Evolutionary conservation across 2,888 invertebrate species (phyloP).

Genomic region (Branchinecta sandiegonensis): DNA sequence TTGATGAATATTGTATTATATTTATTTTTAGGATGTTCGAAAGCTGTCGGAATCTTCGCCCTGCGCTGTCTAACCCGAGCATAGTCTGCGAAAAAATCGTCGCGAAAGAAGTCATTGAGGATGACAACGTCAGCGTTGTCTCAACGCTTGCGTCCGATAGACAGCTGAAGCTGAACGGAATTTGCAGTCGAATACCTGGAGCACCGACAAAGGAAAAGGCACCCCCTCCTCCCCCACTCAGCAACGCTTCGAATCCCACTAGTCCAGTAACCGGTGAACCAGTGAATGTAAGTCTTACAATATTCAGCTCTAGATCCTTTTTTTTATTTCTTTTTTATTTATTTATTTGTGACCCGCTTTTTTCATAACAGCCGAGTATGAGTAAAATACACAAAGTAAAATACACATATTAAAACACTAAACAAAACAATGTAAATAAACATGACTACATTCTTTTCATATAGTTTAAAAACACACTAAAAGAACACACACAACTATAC

Average conservation of each 20-base stretch:
- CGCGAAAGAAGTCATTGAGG: background rate
- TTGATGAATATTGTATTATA: background rate
- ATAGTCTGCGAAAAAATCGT: background rate
- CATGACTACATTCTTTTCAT: too few relatives aligned
- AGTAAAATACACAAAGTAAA: too few relatives aligned
- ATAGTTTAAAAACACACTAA: too few relatives aligned
- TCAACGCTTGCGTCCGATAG: background rate
- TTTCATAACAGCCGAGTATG: too few relatives aligned
- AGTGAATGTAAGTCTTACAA: background rate
- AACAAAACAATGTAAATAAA: too few relatives aligned
- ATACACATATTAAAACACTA: too few relatives aligned
- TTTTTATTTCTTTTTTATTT: too few relatives aligned
- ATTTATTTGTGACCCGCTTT: too few relatives aligned
- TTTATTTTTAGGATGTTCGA: background rate
- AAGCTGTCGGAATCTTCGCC: background rate
- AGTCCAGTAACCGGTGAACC: background rate
- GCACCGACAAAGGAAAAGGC: background rate
- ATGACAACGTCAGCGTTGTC: background rate
- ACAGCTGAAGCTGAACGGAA: conserved; percentile 1
- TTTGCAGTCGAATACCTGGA: background rate
- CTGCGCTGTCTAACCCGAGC: background rate
- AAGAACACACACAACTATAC: too few relatives aligned
- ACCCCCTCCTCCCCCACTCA: background rate
- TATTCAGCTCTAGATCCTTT: too few relatives aligned
- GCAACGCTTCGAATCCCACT: background rate